phyloP scores from a whole-genome alignment of 2,888 invertebrate genomes.

The Malthinus flaveolus region DNA sequence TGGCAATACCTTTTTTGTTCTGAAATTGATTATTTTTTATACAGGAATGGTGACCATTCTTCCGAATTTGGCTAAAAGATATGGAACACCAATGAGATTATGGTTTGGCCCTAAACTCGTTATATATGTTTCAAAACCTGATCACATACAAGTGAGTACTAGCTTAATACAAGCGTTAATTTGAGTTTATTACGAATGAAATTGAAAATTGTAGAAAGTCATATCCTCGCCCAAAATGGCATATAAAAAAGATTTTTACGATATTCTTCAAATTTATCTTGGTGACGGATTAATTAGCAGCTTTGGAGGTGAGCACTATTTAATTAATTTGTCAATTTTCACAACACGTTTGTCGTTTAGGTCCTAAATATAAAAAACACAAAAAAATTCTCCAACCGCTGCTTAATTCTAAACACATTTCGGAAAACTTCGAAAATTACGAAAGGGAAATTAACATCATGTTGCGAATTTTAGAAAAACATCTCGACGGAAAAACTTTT shows the following conservation, averaged over 20 bases:
- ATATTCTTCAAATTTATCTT: constrained; percentile 9
- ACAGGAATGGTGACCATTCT: too few relatives aligned
- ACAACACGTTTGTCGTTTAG: not conserved
- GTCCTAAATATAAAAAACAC: constrained; percentile 17
- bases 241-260: constrained; percentile 17
- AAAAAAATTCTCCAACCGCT: constrained; percentile 19
- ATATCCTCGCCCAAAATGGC: constrained; percentile 15
- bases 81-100: constrained; percentile 9
- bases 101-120: constrained; percentile 18
- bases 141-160: constrained; percentile 17
- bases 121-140: constrained; percentile 8
- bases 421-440: constrained; percentile 7
- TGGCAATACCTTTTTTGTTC: too few relatives aligned
- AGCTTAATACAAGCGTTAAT: too few relatives aligned
- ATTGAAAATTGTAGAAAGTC: constrained; percentile 16
- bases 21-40: too few relatives aligned
- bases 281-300: constrained; percentile 21
- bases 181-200: too few relatives aligned
- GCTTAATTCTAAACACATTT: constrained; percentile 14
- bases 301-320: constrained; percentile 2
- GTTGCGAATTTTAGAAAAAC: not conserved
- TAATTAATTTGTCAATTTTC: not conserved
- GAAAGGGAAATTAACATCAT: constrained; percentile 15
- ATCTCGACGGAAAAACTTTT: constrained; percentile 13
- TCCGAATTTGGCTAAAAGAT: not conserved